Base-by-base conservation (phyloP, 2,888 invertebrate species). In the Mycalesis mineus region DNA sequence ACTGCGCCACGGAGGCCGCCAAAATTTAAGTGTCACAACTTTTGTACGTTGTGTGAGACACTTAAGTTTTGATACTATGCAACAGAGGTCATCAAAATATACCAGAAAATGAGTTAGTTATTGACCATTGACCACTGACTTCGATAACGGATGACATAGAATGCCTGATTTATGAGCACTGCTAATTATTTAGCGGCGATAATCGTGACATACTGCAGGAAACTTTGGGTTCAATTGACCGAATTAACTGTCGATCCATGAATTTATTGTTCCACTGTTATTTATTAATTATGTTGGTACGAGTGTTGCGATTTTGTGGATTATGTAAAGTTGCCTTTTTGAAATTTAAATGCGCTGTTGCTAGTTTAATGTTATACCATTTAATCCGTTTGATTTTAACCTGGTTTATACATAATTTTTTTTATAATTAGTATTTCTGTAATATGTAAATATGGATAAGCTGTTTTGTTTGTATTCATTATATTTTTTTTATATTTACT, bases 121-220 rank as follows among this genome's bases (percentile, higher is more conserved):
- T 22, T 48, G 48, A 17, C 17, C 29, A 40, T 14, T 40, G 73
- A 74, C 62, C 75, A 75, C 45, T 63, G 64, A 64, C 63, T 51
- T 36, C 45, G 62, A 66, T 65, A 65, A 58, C 55, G 33, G 50
- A 55, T 57, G 58, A 54, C 58, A 58, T 36, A 37, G 37, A 37
- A 14, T 65, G 63, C 65, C 65, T 69, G 73, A 71, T 72, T 74
- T 72, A 75, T 62, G 63, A 67, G 65, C 71, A 70, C 68, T 70
- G 72, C 75, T 76, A 79, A 77, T 78, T 74, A 75, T 75, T 74
- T 67, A 72, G 71, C 67, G 66, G 57, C 63, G 70, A 73, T 78
- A 78, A 70, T 65, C 53, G 53, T 65, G 63, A 68, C 50, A 62
- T 60, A 68, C 65, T 63, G 61, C 68, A 64, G 64, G 65, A 66